phyloP scores from a whole-genome alignment of 2,888 invertebrate genomes.

The Drosophila neoperkinsi region DNA sequence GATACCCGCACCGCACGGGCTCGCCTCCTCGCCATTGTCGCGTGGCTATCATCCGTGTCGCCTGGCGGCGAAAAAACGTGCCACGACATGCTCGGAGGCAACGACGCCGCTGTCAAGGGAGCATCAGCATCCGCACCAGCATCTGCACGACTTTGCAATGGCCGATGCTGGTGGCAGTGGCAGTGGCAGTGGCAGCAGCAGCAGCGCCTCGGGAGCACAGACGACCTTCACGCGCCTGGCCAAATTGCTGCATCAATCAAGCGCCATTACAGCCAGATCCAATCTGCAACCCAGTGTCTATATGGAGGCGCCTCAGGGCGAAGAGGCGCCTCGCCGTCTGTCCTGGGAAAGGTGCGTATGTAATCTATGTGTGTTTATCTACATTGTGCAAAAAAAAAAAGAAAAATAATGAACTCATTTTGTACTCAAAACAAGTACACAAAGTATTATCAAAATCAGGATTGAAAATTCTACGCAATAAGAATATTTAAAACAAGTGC shows the following conservation, averaged over 20 bases:
- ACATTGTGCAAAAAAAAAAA: slow-evolving; percentile 2
- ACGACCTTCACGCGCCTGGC: slow-evolving; percentile 80
- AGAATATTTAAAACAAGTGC: background rate
- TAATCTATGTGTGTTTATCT: slow-evolving; percentile 44
- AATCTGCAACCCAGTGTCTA: slow-evolving; percentile 69
- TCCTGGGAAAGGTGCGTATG: slow-evolving; percentile 87
- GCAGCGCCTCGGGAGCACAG: slow-evolving; percentile 40
- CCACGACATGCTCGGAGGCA: slow-evolving; percentile 71
- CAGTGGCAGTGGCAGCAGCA: slow-evolving; percentile 3
- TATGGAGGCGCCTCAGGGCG: slow-evolving; percentile 71
- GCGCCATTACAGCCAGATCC: slow-evolving; percentile 65
- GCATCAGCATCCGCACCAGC: slow-evolving; percentile 43
- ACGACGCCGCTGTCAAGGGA: slow-evolving; percentile 57
- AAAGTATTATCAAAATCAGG: background rate
- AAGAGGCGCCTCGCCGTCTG: slow-evolving; percentile 86
- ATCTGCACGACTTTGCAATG: slow-evolving; percentile 54
- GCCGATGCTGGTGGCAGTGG: slow-evolving; percentile 38
- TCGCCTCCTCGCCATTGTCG: slow-evolving; percentile 86
- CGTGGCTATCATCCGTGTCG: slow-evolving; percentile 86
- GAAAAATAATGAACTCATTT: background rate
- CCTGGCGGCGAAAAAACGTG: slow-evolving; percentile 84
- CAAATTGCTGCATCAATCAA: slow-evolving; percentile 83
- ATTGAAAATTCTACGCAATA: background rate
- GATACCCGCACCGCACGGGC: slow-evolving; percentile 87
- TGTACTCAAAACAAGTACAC: background rate